phyloP scores from a whole-genome alignment of 2,797 vertebrate genomes.

The Sebastes miniatus region DNA sequence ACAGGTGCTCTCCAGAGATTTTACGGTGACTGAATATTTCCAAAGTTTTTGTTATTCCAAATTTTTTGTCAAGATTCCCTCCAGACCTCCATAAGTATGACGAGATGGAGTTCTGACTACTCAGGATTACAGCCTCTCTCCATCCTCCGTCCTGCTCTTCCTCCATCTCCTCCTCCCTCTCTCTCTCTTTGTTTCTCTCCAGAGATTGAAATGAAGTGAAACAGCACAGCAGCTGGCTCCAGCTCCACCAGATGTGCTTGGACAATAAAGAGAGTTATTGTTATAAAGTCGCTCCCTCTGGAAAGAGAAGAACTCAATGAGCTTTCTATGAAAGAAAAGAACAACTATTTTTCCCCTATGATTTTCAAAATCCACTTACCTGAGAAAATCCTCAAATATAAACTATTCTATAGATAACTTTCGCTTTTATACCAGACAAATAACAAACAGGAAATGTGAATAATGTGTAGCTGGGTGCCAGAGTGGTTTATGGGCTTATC shows the following conservation, averaged over 20 bases:
- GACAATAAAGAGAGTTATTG: slow-evolving; percentile 62
- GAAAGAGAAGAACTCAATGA: slow-evolving; percentile 17
- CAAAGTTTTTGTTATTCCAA: neutral
- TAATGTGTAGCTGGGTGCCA: neutral
- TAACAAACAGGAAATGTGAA: neutral
- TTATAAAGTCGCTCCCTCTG: slow-evolving; percentile 38
- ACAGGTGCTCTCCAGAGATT: slow-evolving; percentile 1
- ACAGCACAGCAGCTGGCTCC: slow-evolving; percentile 47
- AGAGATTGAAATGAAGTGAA: slow-evolving; percentile 39
- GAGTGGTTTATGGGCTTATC: neutral
- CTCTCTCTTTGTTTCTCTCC: slow-evolving; percentile 36
- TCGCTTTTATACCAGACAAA: neutral
- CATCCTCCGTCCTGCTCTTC: slow-evolving; percentile 3
- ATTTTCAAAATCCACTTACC: neutral
- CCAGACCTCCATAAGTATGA: slow-evolving; percentile 9
- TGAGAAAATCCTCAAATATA: neutral
- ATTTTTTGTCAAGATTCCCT: slow-evolving; percentile 9
- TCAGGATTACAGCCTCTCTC: slow-evolving; percentile 15
- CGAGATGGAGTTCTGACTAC: neutral
- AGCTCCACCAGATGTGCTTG: slow-evolving; percentile 64
- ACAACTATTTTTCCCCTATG: neutral
- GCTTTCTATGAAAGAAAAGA: neutral
- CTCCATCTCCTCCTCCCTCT: neutral
- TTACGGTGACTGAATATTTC: slow-evolving; percentile 11
- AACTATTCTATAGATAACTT: neutral